Base-by-base conservation (phyloP, 2,888 invertebrate genomes). In the Apoderus coryli region DNA sequence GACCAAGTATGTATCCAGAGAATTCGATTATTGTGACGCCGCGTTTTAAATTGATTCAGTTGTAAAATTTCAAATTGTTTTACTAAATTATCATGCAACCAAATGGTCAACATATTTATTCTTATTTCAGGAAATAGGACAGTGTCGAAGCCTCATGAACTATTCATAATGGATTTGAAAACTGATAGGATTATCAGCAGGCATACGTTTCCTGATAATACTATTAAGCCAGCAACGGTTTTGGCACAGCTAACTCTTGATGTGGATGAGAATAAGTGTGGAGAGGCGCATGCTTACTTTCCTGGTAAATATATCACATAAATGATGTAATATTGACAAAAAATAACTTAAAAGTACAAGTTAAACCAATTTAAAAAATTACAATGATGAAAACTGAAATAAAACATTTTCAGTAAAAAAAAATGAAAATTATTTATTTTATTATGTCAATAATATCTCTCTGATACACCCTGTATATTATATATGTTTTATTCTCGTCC, bases 191-290 rank as follows among this genome's bases (percentile, higher is more conserved):
- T 74, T 14, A 53, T 78, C 6, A 53, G 64, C 4, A 60, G 69
- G 15, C 72, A 71, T 43, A 56, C 61, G 3, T 62, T 76, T 35
- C 63, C 67, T 35, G 44, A 47, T 1, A 57, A 61, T 1, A 63
- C 63, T 36, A 50, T 63, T 14, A 53, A 48, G 24, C 57, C 51
- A 29, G 61, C 58, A 39, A 45, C 64, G 43, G 69, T 69, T 4
- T 48, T 78, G 14, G 77, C 78, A 0, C 76, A 76, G 29, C 65
- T 80, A 22, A 67, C 73, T 0, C 61, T 82, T 1, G 82, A 82
- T 45, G 67, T 72, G 0, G 59, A 64, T 1, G 47, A 60, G 3
- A 44, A 58, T 0, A 60, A 61, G 3, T 84, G 82, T 40, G 59
- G 60, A 12, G 55, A 73, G 33, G 72, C 80, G 0, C 75, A 60